Base-by-base conservation (phyloP, 2,888 invertebrate species). In the Microdon myrmicae region DNA sequence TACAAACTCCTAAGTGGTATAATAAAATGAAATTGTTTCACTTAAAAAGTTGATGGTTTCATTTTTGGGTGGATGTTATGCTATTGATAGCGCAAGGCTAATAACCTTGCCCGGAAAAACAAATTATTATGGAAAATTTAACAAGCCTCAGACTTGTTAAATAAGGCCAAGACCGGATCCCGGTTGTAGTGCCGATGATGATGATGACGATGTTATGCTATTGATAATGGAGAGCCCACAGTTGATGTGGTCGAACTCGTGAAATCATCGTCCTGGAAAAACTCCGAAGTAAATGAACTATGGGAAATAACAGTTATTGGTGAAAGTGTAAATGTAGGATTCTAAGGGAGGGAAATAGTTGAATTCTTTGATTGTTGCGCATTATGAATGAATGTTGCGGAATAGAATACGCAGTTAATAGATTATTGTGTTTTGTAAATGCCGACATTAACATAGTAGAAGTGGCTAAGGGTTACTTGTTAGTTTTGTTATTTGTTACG, bases 231-330 rank as follows among this genome's bases (percentile, higher is more conserved):
- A 3, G 66, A 59, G n/a, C 43, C 45, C 17, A 38, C 32, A 6
- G 35, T 43, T 13, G 47, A 37, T 12, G 25, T 10, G 17, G 39
- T 17, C 9, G 64, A 35, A 31, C 19, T 64, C n/a, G n/a, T n/a
- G 23, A 64, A 35, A 6, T 67, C 56, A 34, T 54, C 67, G 32
- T 68, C 68, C 12, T 47, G 64, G 45, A 67, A 68, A 3, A 70
- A 45, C 13, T 70, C 67, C 10, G 68, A 55, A 25, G 68, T 60
- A 55, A 70, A 64, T 14, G 70, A 58, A 54, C 66, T 84, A 32
- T 78, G 75, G 12, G 76, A 64, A 22, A 71, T 67, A 17, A 74
- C 69, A 48, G 73, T 67, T 31, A 73, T 70, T 35, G 74, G 71
- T 12, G 73, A 70, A 1, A 72, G 54, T 3, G 73, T 70, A 29